Evolutionary conservation across 1,140 invertebrate genomes (phyloP).

Genomic region (Trachelipus rathkii): DNA sequence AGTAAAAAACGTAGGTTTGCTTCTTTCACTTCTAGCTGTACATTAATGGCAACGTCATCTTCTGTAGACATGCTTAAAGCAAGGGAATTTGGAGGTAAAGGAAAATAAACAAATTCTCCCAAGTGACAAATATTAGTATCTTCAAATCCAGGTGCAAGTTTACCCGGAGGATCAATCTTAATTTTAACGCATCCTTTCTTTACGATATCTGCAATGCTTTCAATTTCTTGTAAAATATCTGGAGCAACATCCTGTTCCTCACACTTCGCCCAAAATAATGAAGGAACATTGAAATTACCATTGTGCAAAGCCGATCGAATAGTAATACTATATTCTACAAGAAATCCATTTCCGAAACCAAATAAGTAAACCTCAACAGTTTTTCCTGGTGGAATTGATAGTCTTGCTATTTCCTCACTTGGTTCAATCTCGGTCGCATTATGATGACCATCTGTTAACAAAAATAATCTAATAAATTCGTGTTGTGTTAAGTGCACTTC

Average conservation of each 20-base stretch:
- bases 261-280: slow-evolving; percentile 36
- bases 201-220: slow-evolving; percentile 23
- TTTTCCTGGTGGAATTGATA: slow-evolving; percentile 27
- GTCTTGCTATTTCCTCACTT: slow-evolving; percentile 25
- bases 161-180: slow-evolving; percentile 25
- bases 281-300: slow-evolving; percentile 39
- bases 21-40: neutral
- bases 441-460: slow-evolving; percentile 37
- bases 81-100: slow-evolving; percentile 24
- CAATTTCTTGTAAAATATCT: slow-evolving; percentile 28
- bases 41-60: neutral
- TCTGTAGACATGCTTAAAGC: slow-evolving; percentile 25
- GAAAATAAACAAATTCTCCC: slow-evolving; percentile 35
- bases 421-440: slow-evolving; percentile 17
- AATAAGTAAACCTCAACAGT: slow-evolving; percentile 38
- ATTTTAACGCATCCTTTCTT: slow-evolving; percentile 23
- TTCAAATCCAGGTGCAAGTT: slow-evolving; percentile 25
- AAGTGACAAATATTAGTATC: slow-evolving; percentile 24
- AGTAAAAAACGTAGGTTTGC: slow-evolving; percentile 21
- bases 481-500: neutral
- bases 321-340: slow-evolving; percentile 39
- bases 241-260: neutral
- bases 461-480: neutral
- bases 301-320: slow-evolving; percentile 38
- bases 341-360: slow-evolving; percentile 31